These are phyloP conservation scores for Myotis findleyi DNA, from an alignment of 2,797 vertebrate species.

Conservation along the genomic window DNA sequence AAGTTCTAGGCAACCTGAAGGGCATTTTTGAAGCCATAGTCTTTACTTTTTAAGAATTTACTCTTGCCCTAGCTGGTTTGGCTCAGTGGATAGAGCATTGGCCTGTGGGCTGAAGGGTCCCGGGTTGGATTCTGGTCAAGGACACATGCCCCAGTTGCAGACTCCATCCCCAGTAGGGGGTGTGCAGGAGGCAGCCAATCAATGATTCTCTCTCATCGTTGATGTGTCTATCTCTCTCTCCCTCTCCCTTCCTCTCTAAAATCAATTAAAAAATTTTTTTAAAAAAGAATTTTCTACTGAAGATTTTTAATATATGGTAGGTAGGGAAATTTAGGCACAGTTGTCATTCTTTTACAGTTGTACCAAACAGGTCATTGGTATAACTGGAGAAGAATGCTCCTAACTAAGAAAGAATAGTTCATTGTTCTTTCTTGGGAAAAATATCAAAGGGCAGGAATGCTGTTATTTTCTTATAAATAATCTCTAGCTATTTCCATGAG, in stretches of 20 bases:
- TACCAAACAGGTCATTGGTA: conserved; percentile 43
- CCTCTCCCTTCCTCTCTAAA: too few species aligned
- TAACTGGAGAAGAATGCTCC: conserved; percentile 30
- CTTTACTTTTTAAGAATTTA: conserved; percentile 54
- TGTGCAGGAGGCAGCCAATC: too few species aligned
- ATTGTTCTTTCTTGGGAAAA: conserved; percentile 56
- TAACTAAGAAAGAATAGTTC: conserved; percentile 25
- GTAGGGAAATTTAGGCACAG: conserved; percentile 28
- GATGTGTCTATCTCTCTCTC: too few species aligned
- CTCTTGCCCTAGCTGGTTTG: not conserved
- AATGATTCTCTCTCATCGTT: too few species aligned
- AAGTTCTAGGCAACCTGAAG: conserved; percentile 35
- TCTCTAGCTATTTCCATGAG: not conserved
- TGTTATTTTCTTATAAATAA: conserved; percentile 53
- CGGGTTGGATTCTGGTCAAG: too few species aligned
- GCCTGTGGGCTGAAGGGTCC: too few species aligned
- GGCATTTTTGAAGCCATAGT: conserved; percentile 40
- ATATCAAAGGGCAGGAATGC: conserved; percentile 18
- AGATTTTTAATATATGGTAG: conserved; percentile 48
- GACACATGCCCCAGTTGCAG: too few species aligned
- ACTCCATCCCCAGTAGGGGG: too few species aligned
- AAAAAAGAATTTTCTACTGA: conserved; percentile 21
- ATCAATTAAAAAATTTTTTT: too few species aligned
- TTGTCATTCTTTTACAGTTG: conserved; percentile 15
- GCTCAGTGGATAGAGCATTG: too few species aligned